Conservation (phyloP, 2,113 vertebrate genomes). For the Collichthys lucidus region DNA sequence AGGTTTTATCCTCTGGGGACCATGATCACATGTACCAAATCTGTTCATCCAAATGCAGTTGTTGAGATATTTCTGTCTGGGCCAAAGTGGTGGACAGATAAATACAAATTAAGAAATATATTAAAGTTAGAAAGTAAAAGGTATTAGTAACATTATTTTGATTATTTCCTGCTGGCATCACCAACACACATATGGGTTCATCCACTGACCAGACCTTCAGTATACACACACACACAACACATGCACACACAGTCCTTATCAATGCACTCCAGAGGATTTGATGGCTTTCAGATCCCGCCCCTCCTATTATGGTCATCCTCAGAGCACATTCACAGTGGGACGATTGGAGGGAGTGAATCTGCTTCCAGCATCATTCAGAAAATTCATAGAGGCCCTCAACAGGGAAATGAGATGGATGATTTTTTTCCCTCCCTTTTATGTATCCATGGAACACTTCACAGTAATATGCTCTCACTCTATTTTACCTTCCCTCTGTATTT, state of each 20-base stretch:
- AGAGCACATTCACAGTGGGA: slow-evolving; percentile 70
- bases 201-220: slow-evolving; percentile 31
- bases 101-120: background rate
- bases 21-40: no score
- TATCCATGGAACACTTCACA: slow-evolving; percentile 69
- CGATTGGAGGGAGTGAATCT: slow-evolving; percentile 72
- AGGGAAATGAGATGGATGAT: slow-evolving; percentile 80
- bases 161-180: background rate
- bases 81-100: background rate
- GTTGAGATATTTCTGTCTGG: background rate
- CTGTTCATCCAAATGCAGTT: no score
- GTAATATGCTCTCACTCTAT: slow-evolving; percentile 74
- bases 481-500: slow-evolving; percentile 72
- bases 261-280: slow-evolving; percentile 81
- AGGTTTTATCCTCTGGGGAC: background rate
- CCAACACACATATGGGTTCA: slow-evolving; percentile 13
- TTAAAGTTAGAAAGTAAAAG: background rate
- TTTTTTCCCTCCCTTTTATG: slow-evolving; percentile 55
- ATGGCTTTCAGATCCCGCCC: slow-evolving; percentile 72
- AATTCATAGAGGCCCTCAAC: slow-evolving; percentile 77
- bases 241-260: slow-evolving; percentile 72
- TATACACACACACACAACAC: background rate
- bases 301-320: slow-evolving; percentile 80
- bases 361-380: slow-evolving; percentile 78
- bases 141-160: background rate